Base-by-base conservation (phyloP, 2,113 vertebrate genomes). In the Saccopteryx leptura region DNA sequence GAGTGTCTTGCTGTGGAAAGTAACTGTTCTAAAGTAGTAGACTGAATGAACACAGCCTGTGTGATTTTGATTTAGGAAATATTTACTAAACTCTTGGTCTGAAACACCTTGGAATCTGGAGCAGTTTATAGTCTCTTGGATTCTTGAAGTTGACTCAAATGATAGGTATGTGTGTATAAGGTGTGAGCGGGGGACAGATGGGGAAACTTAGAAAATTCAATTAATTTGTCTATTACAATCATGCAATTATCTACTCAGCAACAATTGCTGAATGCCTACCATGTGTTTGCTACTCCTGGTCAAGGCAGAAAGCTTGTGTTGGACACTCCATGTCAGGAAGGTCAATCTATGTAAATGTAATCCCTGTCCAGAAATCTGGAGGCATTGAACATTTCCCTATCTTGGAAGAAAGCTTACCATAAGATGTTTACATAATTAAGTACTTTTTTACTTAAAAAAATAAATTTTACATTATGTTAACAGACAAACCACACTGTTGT, bases 61-160 rank as follows among this genome's bases (percentile, higher is more conserved):
- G 71, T 26, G 46, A 90, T 85, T 95, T 96, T 48, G 52, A 74
- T 61, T 83, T 90, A 85, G 72, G 91, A 79, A 88, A 82, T 75
- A 81, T 79, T 96, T 92, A 87, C 71, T 93, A 61, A 82, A n/a
- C 12, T 50, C 91, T 88, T 61, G 23, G 28, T 84, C 76, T 72
- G 48, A 90, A 90, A 83, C 3, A 21, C 66, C 52, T 81, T 88
- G 9, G 75, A 60, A 69, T 68, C 56, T 39, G 33, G 66, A 94
- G 52, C 69, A 63, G 17, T 66, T 83, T 50, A 83, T 13, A 58
- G 26, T 82, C 81, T 82, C 81, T 63, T 24, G 24, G 17, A 46
- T 76, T 63, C 33, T 58, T 61, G 71, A 90, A 88, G 50, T 26
- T 58, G 69, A 48, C 33, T 63, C n/a, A 19, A 24, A 83, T 26